Conservation (phyloP, 2,888 invertebrate genomes). For the Sarcophaga subvicina region DNA sequence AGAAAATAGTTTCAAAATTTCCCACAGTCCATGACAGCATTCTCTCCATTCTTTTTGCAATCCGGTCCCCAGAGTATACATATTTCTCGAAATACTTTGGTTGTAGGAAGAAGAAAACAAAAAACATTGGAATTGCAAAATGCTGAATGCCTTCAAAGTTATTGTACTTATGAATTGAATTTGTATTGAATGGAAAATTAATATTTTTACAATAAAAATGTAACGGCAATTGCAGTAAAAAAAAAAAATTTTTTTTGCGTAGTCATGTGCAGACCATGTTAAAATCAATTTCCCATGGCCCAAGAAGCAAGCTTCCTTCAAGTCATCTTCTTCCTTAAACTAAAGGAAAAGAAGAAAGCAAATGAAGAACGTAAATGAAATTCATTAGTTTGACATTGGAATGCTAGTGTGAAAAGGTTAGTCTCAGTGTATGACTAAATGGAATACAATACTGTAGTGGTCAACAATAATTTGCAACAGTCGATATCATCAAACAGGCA, state of each 20-base stretch:
- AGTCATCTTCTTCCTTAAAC: constrained; percentile 4
- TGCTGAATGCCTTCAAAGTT: constrained; percentile 51
- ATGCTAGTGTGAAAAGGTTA: constrained; percentile 11
- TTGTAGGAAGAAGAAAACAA: neutral
- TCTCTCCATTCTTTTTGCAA: neutral
- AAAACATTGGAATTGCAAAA: constrained; percentile 31
- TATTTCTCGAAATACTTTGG: neutral
- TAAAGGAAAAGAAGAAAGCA: neutral
- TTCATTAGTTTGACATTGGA: constrained; percentile 69
- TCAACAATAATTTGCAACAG: constrained; percentile 67
- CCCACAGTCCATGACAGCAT: constrained; percentile 39
- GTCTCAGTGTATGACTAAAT: constrained; percentile 45
- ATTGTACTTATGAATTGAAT: constrained; percentile 34
- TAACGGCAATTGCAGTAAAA: constrained; percentile 45
- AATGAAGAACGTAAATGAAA: constrained; percentile 54
- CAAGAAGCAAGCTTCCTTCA: neutral
- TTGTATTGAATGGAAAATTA: neutral
- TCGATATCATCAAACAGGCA: constrained; percentile 23
- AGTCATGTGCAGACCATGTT: constrained; percentile 59
- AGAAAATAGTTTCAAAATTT: constrained; percentile 8
- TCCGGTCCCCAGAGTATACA: constrained; percentile 39
- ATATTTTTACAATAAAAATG: constrained; percentile 53
- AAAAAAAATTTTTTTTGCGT: constrained; percentile 18
- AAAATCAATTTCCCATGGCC: constrained; percentile 50
- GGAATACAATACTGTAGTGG: constrained; percentile 53